Conservation (phyloP, 2,113 vertebrate genomes). For the Chroicocephalus ridibundus region DNA sequence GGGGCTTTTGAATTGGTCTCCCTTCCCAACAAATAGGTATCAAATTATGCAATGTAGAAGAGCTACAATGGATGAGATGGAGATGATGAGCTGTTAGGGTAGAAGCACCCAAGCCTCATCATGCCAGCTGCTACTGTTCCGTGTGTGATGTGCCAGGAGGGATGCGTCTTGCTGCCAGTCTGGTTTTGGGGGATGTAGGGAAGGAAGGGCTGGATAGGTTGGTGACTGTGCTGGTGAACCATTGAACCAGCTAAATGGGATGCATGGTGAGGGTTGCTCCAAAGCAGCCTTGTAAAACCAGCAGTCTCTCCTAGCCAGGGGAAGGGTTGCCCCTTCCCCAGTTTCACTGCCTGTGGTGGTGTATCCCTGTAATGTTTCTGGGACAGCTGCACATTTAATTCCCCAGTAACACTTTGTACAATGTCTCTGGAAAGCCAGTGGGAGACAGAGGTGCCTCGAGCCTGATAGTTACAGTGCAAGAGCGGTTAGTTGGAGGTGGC, state of each 20-base stretch:
- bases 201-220: not conserved
- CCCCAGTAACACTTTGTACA: not conserved
- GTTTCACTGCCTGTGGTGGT: not conserved
- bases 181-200: not conserved
- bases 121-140: not conserved
- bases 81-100: not conserved
- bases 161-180: not conserved
- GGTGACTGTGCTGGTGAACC: not conserved
- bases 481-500: not conserved
- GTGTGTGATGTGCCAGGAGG: not conserved
- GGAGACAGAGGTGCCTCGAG: not conserved
- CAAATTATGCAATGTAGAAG: not conserved
- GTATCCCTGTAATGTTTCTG: not conserved
- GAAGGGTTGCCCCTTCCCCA: not conserved
- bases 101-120: not conserved
- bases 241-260: not conserved
- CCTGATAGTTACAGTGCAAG: not conserved
- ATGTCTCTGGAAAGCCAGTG: not conserved
- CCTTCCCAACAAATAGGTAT: not conserved
- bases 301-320: not conserved
- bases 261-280: not conserved
- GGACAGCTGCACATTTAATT: not conserved
- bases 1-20: not conserved
- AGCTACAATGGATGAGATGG: not conserved
- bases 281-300: not conserved